Conservation (phyloP, 2,797 vertebrate species). For the Gymnocypris eckloni region DNA sequence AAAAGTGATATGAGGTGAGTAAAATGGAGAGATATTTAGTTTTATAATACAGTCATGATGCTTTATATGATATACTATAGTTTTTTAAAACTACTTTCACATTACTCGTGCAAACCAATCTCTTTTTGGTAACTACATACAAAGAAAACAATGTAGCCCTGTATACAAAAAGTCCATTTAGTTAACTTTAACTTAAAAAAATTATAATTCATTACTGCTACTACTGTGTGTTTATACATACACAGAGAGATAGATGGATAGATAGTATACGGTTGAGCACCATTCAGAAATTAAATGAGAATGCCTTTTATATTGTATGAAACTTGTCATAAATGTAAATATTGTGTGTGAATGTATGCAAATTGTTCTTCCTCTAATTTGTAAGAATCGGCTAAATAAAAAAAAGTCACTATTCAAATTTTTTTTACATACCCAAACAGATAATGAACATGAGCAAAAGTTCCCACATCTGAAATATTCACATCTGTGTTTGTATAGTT, state of each 20-base stretch:
- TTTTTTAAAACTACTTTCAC: neutral
- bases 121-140: neutral
- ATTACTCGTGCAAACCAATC: too few species aligned
- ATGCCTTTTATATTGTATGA: neutral
- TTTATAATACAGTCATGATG: neutral
- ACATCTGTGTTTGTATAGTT: slow-evolving; percentile 7
- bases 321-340: neutral
- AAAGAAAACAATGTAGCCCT: neutral
- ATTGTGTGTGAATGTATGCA: neutral
- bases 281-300: neutral
- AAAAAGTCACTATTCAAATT: neutral
- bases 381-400: neutral
- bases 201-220: neutral
- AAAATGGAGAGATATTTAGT: neutral
- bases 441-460: neutral
- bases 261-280: neutral
- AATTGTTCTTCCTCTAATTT: neutral
- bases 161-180: neutral
- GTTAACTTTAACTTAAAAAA: too few species aligned
- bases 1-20: neutral
- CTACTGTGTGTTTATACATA: neutral
- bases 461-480: neutral
- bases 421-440: neutral
- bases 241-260: neutral
- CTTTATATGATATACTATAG: neutral